These are phyloP conservation scores for Phalangium opilio DNA, from an alignment of 2,888 invertebrate species.

Conservation along the genomic window DNA sequence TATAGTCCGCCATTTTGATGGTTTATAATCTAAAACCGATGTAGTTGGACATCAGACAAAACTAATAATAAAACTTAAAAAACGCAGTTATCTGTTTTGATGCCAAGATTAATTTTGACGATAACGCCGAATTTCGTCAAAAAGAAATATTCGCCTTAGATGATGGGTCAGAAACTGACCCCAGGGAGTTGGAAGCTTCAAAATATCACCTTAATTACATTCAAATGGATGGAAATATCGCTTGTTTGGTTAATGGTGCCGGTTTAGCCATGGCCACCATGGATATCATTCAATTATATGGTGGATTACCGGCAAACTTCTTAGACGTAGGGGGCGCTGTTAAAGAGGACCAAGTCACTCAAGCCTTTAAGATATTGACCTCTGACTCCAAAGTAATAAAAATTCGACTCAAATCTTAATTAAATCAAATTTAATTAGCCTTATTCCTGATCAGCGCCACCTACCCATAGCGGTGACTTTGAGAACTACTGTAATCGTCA, in stretches of 20 bases:
- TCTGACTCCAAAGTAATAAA: constrained; percentile 40
- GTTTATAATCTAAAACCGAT: too few species aligned
- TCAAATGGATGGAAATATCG: constrained; percentile 93
- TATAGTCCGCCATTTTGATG: too few species aligned
- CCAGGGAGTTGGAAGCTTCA: constrained; percentile 83
- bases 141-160: constrained; percentile 77
- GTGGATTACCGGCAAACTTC: constrained; percentile 95
- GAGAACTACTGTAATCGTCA: too few species aligned
- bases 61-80: too few species aligned
- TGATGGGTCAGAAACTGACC: constrained; percentile 73
- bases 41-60: too few species aligned
- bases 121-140: constrained; percentile 81
- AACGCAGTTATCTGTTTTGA: constrained; percentile 79
- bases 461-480: too few species aligned
- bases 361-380: constrained; percentile 80
- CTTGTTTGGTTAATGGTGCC: constrained; percentile 91
- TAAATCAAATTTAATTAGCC: too few species aligned
- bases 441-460: too few species aligned
- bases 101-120: constrained; percentile 98
- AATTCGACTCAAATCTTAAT: too few species aligned
- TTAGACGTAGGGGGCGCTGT: constrained; percentile 94
- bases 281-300: constrained; percentile 94
- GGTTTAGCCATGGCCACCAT: constrained; percentile 99
- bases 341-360: constrained; percentile 78
- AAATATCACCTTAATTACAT: constrained; percentile 87